Base-by-base conservation (phyloP, 2,113 vertebrate genomes). In the Oncorhynchus kisutch region DNA sequence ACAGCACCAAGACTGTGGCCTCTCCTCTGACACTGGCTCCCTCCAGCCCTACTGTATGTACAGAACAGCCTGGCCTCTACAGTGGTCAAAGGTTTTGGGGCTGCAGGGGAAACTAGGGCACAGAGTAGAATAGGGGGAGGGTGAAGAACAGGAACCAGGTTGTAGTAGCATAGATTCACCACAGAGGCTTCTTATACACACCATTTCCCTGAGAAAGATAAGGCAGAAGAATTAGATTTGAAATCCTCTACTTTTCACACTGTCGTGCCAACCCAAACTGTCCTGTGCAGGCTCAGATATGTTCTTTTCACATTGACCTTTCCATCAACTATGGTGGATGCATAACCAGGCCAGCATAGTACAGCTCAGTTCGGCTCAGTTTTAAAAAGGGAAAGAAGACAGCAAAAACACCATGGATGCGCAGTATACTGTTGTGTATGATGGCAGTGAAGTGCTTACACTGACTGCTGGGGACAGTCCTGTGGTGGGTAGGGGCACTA, bases 401-500 rank as follows among this genome's bases (percentile, higher is more conserved):
- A 13, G 49, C 3, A 54, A 9, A 29, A 67, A 29, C 65, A 29
- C 25, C 2, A 69, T 24, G 68, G 7, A 27, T 20, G 39, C 22
- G n/a, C 14, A 67, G 29, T 24, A 27, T 27, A 9, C 39, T 45
- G 39, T 45, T 45, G 39, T 45, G 6, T 67, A 67, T 29, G 65
- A 29, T 29, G 27, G 65, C 13, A 16, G 65, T 34, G 31, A 34
- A 34, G 31, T 12, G 39, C 73, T 68, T 75, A 62, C 57, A 20
- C 64, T 71, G 71, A 69, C 65, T 70, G 57, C 13, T 13, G 68
- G 39, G 45, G 76, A 74, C 18, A 6, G 31, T 75, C 71, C 76
- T 72, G 80, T 76, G n/a, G 82, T 62, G 8, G 80, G 11, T 0
- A 90, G 92, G 31, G 89, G 88, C 0, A 94, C 94, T 29, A 87